These are phyloP conservation scores for Zaprionus taronus DNA, from an alignment of 1,140 invertebrate species.

Conservation along the genomic window DNA sequence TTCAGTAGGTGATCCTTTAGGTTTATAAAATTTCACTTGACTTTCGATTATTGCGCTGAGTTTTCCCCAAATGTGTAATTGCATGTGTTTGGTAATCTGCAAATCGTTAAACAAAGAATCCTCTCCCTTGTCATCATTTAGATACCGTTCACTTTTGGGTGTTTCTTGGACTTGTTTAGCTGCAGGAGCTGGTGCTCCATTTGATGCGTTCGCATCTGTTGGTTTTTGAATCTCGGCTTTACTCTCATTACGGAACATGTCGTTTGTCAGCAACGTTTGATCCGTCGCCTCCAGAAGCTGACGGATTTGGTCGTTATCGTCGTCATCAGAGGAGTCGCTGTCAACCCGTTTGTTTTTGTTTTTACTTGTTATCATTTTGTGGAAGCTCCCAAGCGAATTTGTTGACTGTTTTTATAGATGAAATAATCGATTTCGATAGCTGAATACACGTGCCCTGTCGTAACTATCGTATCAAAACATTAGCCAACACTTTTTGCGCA, in stretches of 20 bases:
- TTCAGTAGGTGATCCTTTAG: neutral
- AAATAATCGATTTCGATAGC: neutral
- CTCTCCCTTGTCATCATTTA: constrained; percentile 25
- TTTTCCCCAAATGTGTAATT: constrained; percentile 58
- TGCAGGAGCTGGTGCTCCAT: neutral
- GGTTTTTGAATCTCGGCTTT: neutral
- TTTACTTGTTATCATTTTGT: neutral
- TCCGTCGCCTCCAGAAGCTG: neutral
- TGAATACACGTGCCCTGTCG: neutral
- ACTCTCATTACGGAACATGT: neutral
- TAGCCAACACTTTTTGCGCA: neutral
- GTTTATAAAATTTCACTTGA: constrained; percentile 51
- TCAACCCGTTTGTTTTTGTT: neutral
- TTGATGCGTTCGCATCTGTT: neutral
- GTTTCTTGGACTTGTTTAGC: neutral
- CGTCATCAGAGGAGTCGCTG: neutral
- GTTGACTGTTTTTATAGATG: neutral
- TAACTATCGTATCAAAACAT: neutral
- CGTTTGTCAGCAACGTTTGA: constrained; percentile 3
- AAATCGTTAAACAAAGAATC: constrained; percentile 30
- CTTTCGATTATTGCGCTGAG: constrained; percentile 55
- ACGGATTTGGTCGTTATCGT: neutral
- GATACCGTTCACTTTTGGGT: constrained; percentile 52
- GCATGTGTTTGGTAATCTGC: constrained; percentile 60
- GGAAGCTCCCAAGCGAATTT: neutral